Evolutionary conservation across 2,888 invertebrate species (phyloP).

Genomic region (Folsomia candida): DNA sequence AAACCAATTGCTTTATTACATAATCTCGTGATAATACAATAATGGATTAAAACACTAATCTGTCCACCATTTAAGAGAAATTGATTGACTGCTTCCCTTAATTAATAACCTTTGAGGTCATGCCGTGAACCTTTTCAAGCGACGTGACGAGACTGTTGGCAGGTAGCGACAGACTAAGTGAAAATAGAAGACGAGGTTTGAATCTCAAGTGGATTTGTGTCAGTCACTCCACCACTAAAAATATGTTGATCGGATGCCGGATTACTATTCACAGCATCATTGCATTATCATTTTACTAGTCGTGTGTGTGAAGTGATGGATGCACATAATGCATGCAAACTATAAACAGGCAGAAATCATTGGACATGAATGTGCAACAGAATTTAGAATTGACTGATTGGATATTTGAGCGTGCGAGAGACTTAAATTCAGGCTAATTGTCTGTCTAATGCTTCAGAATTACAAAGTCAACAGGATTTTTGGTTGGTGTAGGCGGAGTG

Average conservation of each 20-base stretch:
- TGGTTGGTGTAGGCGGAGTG: too few relatives aligned
- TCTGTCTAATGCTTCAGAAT: background rate
- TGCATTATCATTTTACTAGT: background rate
- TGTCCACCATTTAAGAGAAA: background rate
- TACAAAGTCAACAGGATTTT: background rate
- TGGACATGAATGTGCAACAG: background rate
- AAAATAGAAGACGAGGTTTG: slow-evolving; percentile 10
- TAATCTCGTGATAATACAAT: background rate
- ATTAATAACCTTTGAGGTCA: slow-evolving; percentile 16
- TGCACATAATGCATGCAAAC: background rate
- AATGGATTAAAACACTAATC: too few relatives aligned
- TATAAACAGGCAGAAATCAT: background rate
- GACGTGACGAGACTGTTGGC: background rate
- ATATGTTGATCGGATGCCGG: too few relatives aligned
- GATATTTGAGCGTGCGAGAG: background rate
- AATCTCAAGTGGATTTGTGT: slow-evolving; percentile 6
- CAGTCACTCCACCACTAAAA: background rate
- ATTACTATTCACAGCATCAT: background rate
- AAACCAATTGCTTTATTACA: too few relatives aligned
- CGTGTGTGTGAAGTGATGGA: background rate
- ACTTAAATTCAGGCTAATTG: background rate
- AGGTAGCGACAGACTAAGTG: slow-evolving; percentile 15
- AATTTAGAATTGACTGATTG: background rate
- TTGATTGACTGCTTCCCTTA: slow-evolving; percentile 8
- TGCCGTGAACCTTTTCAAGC: background rate